Evolutionary conservation across 2,113 vertebrate genomes (phyloP), one percentile per base, ranked within the genome.

Genomic region (Neotoma lepida): DNA sequence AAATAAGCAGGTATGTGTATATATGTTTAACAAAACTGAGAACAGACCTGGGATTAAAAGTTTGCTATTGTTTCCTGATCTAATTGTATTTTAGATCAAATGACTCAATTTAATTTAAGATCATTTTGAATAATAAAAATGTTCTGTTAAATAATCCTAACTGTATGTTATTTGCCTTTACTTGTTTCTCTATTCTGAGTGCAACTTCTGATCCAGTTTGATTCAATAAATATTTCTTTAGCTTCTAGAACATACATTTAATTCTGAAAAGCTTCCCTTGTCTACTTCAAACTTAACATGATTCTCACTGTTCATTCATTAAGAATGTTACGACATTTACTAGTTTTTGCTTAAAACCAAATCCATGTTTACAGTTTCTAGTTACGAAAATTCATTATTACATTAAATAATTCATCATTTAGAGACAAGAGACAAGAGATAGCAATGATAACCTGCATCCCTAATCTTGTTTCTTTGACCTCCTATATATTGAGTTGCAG

Each of bases 241-340:
- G 28, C 82, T 22, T 64, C 28, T 44, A 7, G 58, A 85, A 20
- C 58, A 84, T 14, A 63, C 4, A 44, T 46, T 64, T 85, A 46
- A 63, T 64, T 82, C 80, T 66, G 44, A 33, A 30, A 85, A 66
- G 17, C 6, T 66, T 64, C 28, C 4, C 17, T 46, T 85, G 24
- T 85, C 14, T 64, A 22, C 6, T 46, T 64, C 58, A 44, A 64
- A 41, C 20, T 54, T 64, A 85, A 64, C 51, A 81, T 12, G n/a
- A 56, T 54, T 81, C 33, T 51, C 51, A n/a, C 51, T 56, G 12
- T 56, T 2, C 51, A n/a, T 56, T 56, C 35, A 81, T 39, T 39
- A 88, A 81, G 24, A 90, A 84, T 85, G 26, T 58, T 95, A 28
- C 68, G 44, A 80, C n/a, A 86, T 80, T 88, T 91, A 41, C 15